Evolutionary conservation across 2,113 vertebrate species (phyloP).

Genomic region (Thermophis baileyi): DNA sequence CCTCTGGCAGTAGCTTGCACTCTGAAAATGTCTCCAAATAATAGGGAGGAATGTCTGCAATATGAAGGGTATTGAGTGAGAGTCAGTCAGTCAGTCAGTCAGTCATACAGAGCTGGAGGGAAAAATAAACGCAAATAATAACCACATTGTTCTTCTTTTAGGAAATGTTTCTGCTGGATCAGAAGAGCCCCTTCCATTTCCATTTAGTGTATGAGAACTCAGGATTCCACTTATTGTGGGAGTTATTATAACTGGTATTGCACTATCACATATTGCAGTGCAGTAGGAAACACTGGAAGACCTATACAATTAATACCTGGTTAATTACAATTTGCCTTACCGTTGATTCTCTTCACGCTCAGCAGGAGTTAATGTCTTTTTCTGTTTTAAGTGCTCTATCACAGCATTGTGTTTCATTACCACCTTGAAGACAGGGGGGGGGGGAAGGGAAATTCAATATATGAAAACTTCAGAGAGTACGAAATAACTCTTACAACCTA

Average conservation of each 20-base stretch:
- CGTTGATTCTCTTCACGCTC: conserved; percentile 96
- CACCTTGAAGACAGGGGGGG: conserved; percentile 69
- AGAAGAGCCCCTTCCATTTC: background rate
- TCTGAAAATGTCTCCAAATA: background rate
- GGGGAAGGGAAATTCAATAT: conserved; percentile 49
- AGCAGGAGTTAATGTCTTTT: conserved; percentile 86
- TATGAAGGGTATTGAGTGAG: background rate
- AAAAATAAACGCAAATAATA: background rate
- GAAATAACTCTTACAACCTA: background rate
- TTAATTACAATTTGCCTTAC: conserved; percentile 66
- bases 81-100: too few species aligned
- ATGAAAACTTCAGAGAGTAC: conserved; percentile 37
- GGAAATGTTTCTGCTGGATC: background rate
- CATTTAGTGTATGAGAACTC: background rate
- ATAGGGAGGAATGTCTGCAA: background rate
- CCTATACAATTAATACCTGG: background rate
- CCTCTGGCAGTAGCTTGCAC: background rate
- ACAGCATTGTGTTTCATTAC: conserved; percentile 87
- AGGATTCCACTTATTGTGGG: background rate
- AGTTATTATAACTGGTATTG: background rate
- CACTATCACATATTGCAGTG: background rate
- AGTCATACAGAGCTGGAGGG: background rate
- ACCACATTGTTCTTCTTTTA: background rate
- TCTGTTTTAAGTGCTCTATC: conserved; percentile 93
- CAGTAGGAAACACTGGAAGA: background rate